Evolutionary conservation across 2,888 invertebrate species (phyloP).

Genomic region (Lycia hirtaria): DNA sequence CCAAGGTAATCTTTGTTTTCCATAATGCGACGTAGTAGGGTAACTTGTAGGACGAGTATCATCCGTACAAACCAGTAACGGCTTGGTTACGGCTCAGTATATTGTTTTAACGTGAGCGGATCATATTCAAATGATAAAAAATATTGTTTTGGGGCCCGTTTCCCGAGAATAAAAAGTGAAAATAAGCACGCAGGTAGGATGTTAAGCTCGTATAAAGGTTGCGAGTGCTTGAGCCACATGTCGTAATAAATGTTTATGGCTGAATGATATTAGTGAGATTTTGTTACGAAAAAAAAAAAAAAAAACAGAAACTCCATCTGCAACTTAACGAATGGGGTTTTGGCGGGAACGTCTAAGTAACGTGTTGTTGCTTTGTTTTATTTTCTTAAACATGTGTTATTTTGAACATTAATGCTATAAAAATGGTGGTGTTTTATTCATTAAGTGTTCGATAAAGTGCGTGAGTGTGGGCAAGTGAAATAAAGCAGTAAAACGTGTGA

Average conservation of each 20-base stretch:
- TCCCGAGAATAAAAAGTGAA: conserved; percentile 17
- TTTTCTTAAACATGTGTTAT: no score
- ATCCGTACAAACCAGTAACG: background rate
- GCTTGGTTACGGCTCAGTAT: conserved; percentile 29
- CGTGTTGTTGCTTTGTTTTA: no score
- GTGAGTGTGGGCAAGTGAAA: no score
- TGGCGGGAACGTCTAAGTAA: no score
- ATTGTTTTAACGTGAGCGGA: conserved; percentile 37
- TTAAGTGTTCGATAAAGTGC: no score
- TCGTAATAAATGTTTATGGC: conserved; percentile 11
- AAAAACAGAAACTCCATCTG: no score
- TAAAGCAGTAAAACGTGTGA: no score
- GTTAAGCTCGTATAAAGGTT: conserved; percentile 2
- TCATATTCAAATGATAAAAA: conserved; percentile 34
- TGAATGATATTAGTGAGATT: background rate
- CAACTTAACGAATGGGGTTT: no score
- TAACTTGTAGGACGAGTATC: background rate
- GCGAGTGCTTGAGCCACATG: background rate
- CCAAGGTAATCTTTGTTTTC: background rate
- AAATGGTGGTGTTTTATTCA: no score
- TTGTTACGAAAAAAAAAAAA: no score
- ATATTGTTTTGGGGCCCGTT: conserved; percentile 17
- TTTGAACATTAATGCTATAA: no score
- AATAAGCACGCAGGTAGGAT: conserved; percentile 12
- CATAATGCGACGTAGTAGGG: background rate